Evolutionary conservation across 1,140 invertebrate species (phyloP), one percentile per base, ranked within the genome.

Genomic region (Chionoecetes opilio): DNA sequence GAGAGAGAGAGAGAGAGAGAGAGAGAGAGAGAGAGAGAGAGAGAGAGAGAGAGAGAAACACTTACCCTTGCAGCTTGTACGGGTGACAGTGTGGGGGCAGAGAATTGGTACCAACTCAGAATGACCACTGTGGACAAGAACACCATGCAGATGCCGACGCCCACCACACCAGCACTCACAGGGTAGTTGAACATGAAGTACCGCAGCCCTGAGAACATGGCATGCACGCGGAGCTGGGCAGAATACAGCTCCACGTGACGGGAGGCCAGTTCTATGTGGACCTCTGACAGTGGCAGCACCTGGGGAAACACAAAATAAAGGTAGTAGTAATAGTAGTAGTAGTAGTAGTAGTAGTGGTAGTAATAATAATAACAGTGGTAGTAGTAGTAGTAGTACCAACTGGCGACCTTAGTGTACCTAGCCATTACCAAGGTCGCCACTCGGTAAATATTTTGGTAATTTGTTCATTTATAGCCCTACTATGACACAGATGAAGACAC

Each of bases 171-270:
- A 31, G 93, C 88, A 21, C 17, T 85, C 37, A 94, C 53, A 8
- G 93, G 93, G 82, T 94, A 94, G 93, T 94, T 75, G 37, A 85
- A 94, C 93, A 94, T 94, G 38, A 94, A 31, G 88, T 94, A 94
- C 0, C 93, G 93, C 21, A 94, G 89, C 41, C 93, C 93, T 85
- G 93, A 84, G 37, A 94, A 94, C 26, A 82, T 32, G n/a, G 93
- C 93, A 26, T 94, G 93, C 37, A 94, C 91, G 14, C 93, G 34
- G 34, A 94, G 6, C 3, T 90, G 87, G 26, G 93, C 93, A 8
- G 63, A 35, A 32, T 94, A 94, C 9, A 94, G 31, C 35, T 94
- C 93, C 35, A 94, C 88, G 41, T 91, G 88, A 0, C 82, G 88
- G 1, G 93, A 82, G 5, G 29, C 37, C 29, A 94, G 29, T 38